A percentile compares a stretch with the other conserved stretches of the same genome.
Conservation (phyloP, 1,140 invertebrate species). For the Calephelis nemesis region DNA sequence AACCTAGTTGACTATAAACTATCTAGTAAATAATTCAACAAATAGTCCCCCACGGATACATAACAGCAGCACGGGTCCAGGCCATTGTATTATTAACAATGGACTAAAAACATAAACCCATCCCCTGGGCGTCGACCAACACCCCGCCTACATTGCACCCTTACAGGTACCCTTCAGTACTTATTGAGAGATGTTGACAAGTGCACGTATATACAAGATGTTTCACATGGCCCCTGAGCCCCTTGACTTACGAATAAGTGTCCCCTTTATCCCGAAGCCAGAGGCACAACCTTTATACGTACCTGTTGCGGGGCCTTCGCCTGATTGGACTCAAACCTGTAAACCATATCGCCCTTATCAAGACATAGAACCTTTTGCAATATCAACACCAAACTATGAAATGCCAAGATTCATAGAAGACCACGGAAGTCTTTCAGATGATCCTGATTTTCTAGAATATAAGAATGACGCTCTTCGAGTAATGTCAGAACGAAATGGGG, state of each 20-base stretch:
- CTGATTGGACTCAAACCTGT: neutral
- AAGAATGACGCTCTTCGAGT: conserved; percentile 2
- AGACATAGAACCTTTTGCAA: neutral
- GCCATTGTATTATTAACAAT: too few species aligned
- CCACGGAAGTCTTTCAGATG: conserved; percentile 10
- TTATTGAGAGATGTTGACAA: neutral
- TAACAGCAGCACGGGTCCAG: too few species aligned
- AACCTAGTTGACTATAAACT: too few species aligned
- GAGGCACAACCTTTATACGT: neutral
- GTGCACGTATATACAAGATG: neutral
- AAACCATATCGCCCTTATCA: neutral
- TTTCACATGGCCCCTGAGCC: neutral
- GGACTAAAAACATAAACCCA: neutral
- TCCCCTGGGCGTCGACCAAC: neutral
- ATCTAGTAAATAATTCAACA: too few species aligned
- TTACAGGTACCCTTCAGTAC: neutral
- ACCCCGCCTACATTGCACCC: conserved; percentile 3
- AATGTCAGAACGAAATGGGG: conserved; percentile 1
- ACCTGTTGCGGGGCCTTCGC: neutral
- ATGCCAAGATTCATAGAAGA: neutral
- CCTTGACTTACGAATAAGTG: neutral
- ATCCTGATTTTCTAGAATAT: neutral
- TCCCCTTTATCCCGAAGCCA: neutral
- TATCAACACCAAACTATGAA: neutral
- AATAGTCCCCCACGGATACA: too few species aligned